Percentiles rank a stretch among this genome's conserved stretches.
These are phyloP conservation scores for Manis pentadactyla DNA, from an alignment of 2,797 vertebrate genomes.

Conservation along the genomic window DNA sequence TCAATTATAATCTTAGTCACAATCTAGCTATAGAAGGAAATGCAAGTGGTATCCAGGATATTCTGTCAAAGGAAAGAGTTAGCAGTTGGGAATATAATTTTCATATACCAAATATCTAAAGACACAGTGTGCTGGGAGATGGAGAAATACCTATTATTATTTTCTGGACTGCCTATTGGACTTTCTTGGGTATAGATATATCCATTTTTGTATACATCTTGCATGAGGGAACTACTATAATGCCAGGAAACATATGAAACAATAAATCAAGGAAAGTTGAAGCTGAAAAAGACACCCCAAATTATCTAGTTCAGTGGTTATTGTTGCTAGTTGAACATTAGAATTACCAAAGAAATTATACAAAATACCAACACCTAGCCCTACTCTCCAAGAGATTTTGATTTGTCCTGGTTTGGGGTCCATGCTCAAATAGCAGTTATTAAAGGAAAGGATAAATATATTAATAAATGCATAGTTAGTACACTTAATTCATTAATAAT, in stretches of 20 bases:
- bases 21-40: background rate
- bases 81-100: background rate
- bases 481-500: no score
- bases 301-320: background rate
- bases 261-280: background rate
- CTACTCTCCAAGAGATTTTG: background rate
- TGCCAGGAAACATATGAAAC: background rate
- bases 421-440: background rate
- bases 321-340: background rate
- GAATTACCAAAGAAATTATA: background rate
- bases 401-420: background rate
- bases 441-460: background rate
- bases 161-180: background rate
- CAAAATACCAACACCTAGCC: background rate
- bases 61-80: constrained; percentile 8
- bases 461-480: background rate
- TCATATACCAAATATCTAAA: background rate
- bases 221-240: background rate
- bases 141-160: background rate
- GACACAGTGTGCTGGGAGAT: background rate
- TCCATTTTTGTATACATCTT: background rate
- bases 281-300: background rate
- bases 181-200: background rate
- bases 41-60: background rate
- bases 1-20: constrained; percentile 7